Percentiles rank a stretch among this genome's conserved stretches.
Conservation (phyloP, 1,140 invertebrate species). For the Macrostomum lignano region DNA sequence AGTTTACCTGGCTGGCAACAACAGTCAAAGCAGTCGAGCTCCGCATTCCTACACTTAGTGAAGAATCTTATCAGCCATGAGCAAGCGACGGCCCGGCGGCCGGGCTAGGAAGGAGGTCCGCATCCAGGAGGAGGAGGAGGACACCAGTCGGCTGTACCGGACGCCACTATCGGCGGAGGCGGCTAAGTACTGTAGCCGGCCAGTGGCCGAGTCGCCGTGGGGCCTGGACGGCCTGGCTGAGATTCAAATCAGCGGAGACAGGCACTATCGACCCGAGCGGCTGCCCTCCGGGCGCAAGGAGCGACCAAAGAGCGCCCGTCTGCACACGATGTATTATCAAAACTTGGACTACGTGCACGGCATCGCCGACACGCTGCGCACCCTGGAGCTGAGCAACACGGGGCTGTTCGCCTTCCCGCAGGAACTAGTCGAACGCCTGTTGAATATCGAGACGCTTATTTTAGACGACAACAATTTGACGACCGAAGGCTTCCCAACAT, state of each 20-base stretch:
- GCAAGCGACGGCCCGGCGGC: no score
- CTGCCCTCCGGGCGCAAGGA: conserved; percentile 13
- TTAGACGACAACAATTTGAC: conserved; percentile 3
- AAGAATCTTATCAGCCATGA: no score
- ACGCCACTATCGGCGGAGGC: no score
- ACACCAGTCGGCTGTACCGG: no score
- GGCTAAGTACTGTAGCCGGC: no score
- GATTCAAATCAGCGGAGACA: conserved; percentile 12
- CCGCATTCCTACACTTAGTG: no score
- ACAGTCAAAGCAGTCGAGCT: no score
- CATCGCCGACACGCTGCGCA: conserved; percentile 10
- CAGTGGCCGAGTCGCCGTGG: no score
- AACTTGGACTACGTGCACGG: conserved; percentile 14
- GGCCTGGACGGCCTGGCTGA: no score
- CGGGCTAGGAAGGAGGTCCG: no score
- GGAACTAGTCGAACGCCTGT: background rate
- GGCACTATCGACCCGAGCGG: conserved; percentile 16
- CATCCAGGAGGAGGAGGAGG: no score
- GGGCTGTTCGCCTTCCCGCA: conserved; percentile 11
- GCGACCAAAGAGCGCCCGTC: conserved; percentile 11
- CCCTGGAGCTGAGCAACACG: conserved; percentile 14
- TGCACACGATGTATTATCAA: conserved; percentile 13
- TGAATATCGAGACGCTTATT: background rate
- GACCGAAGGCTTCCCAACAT: conserved; percentile 12
- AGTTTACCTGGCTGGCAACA: no score